Conservation (phyloP, 2,113 vertebrate species). For the Tachycineta bicolor region DNA sequence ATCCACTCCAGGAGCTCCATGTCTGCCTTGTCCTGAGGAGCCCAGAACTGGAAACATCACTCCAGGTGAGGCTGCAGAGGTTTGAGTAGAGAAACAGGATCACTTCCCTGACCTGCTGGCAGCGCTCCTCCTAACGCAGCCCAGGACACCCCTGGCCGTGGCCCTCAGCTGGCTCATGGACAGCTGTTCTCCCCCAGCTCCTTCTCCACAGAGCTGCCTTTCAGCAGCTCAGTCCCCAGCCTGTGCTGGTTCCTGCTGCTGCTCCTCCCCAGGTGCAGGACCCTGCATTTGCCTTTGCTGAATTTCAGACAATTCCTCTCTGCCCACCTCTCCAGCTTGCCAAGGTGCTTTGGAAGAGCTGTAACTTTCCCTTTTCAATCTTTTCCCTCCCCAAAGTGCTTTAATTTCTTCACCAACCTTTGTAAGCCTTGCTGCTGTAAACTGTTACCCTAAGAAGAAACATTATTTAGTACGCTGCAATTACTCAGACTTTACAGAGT, state of each 20-base stretch:
- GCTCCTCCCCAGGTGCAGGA: background rate
- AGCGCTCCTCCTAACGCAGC: rapidly evolving
- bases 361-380: background rate
- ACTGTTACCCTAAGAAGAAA: background rate
- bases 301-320: background rate
- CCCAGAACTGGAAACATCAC: background rate
- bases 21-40: background rate
- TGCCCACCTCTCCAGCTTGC: background rate
- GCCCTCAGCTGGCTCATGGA: background rate
- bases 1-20: background rate
- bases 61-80: background rate
- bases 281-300: background rate
- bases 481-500: background rate
- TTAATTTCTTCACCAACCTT: background rate
- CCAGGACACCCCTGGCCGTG: background rate
- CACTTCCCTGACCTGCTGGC: background rate
- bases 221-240: background rate
- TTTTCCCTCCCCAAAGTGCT: background rate
- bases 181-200: background rate
- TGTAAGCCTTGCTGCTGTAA: background rate
- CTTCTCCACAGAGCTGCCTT: background rate
- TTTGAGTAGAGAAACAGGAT: background rate
- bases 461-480: background rate
- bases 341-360: background rate
- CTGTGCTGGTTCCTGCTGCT: background rate